These are phyloP conservation scores for Buathra laborator DNA, from an alignment of 2,888 invertebrate species.

Conservation along the genomic window DNA sequence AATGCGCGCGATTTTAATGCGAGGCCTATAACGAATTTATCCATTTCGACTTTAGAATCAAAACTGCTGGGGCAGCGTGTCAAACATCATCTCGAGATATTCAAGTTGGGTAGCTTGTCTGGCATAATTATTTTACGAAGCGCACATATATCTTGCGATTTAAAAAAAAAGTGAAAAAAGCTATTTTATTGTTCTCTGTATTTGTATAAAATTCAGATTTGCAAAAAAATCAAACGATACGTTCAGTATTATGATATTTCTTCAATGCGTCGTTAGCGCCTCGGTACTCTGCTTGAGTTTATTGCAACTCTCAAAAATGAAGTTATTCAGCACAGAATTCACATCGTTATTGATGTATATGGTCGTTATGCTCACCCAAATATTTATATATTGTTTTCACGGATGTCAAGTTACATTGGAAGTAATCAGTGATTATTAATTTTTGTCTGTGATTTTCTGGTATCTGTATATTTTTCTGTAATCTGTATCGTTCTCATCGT, in stretches of 20 bases:
- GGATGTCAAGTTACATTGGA: constrained; percentile 39
- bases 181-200: background rate
- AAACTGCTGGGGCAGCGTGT: constrained; percentile 50
- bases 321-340: constrained; percentile 62
- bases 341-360: constrained; percentile 66
- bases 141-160: background rate
- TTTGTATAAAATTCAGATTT: constrained; percentile 51
- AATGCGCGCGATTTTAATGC: background rate
- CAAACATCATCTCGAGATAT: constrained; percentile 65
- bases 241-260: constrained; percentile 67
- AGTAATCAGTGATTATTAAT: background rate
- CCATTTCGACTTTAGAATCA: constrained; percentile 9
- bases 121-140: background rate
- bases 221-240: constrained; percentile 64
- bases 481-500: background rate
- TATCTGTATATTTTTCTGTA: background rate
- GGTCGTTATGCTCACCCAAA: constrained; percentile 71
- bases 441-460: background rate
- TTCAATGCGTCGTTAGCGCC: constrained; percentile 70
- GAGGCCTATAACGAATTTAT: background rate
- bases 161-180: background rate
- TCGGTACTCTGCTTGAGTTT: constrained; percentile 70
- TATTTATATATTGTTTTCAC: constrained; percentile 62
- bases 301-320: constrained; percentile 68
- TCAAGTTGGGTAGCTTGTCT: constrained; percentile 53